Percentiles rank a stretch among this genome's conserved stretches.
Conservation (phyloP, 2,113 vertebrate species). For the Procavia capensis region DNA sequence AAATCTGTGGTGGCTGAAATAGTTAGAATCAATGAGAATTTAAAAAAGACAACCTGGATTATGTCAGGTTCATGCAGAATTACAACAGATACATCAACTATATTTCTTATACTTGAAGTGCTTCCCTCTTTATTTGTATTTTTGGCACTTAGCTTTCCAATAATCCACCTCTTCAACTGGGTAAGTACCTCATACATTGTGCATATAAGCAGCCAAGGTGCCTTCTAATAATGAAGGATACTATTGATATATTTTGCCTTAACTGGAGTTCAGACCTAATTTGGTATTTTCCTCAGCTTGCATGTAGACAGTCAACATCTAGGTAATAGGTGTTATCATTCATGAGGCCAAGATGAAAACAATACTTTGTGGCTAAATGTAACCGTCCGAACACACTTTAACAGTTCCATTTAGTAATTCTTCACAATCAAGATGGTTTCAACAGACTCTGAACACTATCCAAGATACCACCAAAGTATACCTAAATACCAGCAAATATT, state of each 20-base stretch:
- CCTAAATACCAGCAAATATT: conserved; percentile 79
- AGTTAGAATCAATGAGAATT: conserved; percentile 64
- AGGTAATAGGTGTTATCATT: conserved; percentile 84
- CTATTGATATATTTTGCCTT: conserved; percentile 84
- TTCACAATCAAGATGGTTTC: conserved; percentile 77
- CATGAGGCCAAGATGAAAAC: conserved; percentile 80
- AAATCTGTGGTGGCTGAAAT: conserved; percentile 69
- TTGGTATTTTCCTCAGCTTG: conserved; percentile 78
- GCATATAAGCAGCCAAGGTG: conserved; percentile 68
- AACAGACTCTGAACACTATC: conserved; percentile 83
- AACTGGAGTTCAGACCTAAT: conserved; percentile 82
- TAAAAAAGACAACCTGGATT: conserved; percentile 77
- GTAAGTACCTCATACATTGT: conserved; percentile 63
- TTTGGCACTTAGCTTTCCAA: conserved; percentile 77
- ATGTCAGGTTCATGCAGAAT: conserved; percentile 70
- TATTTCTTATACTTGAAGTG: conserved; percentile 65
- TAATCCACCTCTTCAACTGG: conserved; percentile 71
- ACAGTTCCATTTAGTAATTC: conserved; percentile 79
- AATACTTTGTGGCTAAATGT: conserved; percentile 77
- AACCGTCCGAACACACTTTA: conserved; percentile 84
- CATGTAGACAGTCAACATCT: conserved; percentile 80
- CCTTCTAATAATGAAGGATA: conserved; percentile 80
- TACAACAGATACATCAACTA: conserved; percentile 73
- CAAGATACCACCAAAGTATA: conserved; percentile 80
- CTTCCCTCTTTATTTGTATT: conserved; percentile 67